Evolutionary conservation across 2,888 invertebrate genomes (phyloP), one percentile per base, ranked within the genome.

Genomic region (Ypsolopha sequella): DNA sequence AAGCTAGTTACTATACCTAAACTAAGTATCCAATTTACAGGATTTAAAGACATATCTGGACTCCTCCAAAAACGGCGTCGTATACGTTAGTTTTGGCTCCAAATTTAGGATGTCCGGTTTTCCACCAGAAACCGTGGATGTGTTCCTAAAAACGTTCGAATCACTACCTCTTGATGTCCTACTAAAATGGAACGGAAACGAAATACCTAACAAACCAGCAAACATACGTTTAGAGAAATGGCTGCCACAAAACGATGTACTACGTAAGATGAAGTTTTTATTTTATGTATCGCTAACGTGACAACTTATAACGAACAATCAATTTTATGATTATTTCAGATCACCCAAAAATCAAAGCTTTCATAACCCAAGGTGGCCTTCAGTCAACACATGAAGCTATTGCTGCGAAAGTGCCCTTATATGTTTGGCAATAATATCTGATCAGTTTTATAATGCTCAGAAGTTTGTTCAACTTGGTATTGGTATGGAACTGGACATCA

Each of bases 371-470:
- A 59, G 60, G 59, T 11, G 63, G 64, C 43, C 54, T 64, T 0
- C 65, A 65, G 46, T 65, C 65, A 6, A 61, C 60, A 6, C 63
- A 65, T n/a, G 65, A 65, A 48, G 56, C 64, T 1, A 60, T 65
- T 10, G 54, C 50, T 7, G 59, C 61, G 7, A 61, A 57, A n/a
- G 62, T 65, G 2, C 65, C 65, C 7, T 61, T 0, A 51, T 65
- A 11, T 63, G 61, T 14, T 34, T 65, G 7, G 64, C 65, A 9
- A 55, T 65, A 48, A 14, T 61, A 0, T 59, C 50, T 0, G 65
- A 65, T 13, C 65, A 65, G 38, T 58, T 55, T 54, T 60, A 52
- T 34, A 65, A 65, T 48, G 41, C 49, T 6, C 33, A 49, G 36
- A 24, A 34, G 36, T 49, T 33, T 10, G 41, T 41, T 8, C 6